Evolutionary conservation across 1,140 invertebrate species (phyloP), one percentile per base, ranked within the genome.

Genomic region (Leptopilina clavipes): DNA sequence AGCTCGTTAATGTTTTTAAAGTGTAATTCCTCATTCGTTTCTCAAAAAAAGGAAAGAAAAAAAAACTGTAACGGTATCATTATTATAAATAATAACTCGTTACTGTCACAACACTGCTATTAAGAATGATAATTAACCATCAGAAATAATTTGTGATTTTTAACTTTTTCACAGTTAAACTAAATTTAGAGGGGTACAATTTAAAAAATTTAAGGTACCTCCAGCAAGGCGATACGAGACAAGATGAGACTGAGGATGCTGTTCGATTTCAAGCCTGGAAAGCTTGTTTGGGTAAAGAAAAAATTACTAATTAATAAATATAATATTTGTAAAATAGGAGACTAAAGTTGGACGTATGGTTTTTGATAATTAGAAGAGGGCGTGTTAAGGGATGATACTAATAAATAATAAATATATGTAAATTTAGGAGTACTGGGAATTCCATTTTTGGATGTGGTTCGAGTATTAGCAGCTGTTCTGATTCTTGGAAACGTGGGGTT

Each of bases 401-500:
- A 31, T 25, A 73, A 71, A 54, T 31, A n/a, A 54, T 70, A 45
- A 45, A 59, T 72, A 31, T 31, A 31, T 56, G 54, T 43, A 73
- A 45, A 65, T 85, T 1, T 78, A 94, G 93, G 92, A 72, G 94
- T 98, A 11, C 91, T 98, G 17, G 97, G 97, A 12, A 98, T 98
- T 80, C 97, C 97, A 5, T 98, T 98, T 86, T 89, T 97, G 86
- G 97, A 98, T 89, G 97, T 98, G 8, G 95, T 98, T 12, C 92
- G 97, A 79, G 96, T 98, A 0, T 88, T 98, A 75, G 95, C 97
- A 22, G 96, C 97, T 0, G 96, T 98, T 25, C 90, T 99, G 75
- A 92, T 98, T 59, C 92, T 98, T 31, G 97, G 97, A 45, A 98
- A 98, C 89, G 94, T 98, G 48, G 94, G 95, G 82, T 98, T 98